Evolutionary conservation across 2,113 vertebrate genomes (phyloP).

Genomic region (Nesoenas mayeri): DNA sequence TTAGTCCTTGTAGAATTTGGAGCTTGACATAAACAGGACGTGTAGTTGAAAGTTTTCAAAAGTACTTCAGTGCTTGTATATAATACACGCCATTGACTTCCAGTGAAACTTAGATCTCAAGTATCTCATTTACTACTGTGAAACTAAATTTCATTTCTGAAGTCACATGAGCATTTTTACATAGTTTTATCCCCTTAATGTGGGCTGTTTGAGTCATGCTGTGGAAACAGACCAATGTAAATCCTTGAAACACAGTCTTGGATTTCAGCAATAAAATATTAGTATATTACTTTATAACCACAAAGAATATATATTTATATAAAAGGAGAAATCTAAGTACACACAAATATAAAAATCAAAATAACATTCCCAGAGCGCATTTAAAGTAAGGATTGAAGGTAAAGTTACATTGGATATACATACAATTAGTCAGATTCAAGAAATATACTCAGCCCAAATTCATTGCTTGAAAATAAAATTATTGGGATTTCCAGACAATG

Average conservation of each 20-base stretch:
- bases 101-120: background rate
- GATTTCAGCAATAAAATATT: background rate
- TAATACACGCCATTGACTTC: background rate
- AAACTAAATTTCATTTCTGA: background rate
- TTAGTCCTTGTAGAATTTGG: background rate
- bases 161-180: background rate
- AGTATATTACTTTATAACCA: background rate
- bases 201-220: background rate
- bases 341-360: background rate
- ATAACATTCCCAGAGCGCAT: background rate
- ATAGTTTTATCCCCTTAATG: background rate
- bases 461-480: background rate
- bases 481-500: background rate
- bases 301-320: background rate
- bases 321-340: background rate
- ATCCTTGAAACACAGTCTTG: background rate
- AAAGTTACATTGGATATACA: background rate
- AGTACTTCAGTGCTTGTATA: background rate
- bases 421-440: background rate
- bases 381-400: background rate
- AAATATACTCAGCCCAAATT: background rate
- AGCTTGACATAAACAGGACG: background rate
- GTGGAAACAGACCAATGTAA: background rate
- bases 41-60: background rate
- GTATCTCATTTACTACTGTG: background rate